Conservation (phyloP, 35 echinoderm and acorn worm species). For the Nesometra sesokonis region DNA sequence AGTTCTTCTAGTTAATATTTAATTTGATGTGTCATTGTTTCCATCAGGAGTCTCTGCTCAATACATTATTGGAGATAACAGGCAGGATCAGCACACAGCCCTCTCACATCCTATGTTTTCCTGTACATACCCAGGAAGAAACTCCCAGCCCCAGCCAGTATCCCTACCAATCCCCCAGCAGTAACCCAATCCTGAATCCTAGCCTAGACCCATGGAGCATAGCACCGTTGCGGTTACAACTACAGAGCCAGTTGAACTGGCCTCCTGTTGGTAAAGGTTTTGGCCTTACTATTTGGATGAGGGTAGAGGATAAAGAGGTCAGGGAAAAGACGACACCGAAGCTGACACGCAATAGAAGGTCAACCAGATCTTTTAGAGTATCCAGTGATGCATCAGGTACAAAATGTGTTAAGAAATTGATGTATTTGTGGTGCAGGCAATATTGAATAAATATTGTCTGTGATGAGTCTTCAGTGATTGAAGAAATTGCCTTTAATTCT, state of each 20-base stretch:
- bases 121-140: neutral
- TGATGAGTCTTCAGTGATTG: too few relatives aligned
- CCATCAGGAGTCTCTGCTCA: neutral
- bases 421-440: too few relatives aligned
- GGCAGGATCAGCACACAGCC: neutral
- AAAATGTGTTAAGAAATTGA: too few relatives aligned
- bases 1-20: too few relatives aligned
- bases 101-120: conserved; percentile 1
- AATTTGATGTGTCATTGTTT: neutral
- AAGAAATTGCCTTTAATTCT: too few relatives aligned
- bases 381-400: too few relatives aligned
- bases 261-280: conserved; percentile 50
- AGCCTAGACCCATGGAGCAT: conserved; percentile 28
- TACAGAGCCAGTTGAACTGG: conserved; percentile 44
- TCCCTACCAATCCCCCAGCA: neutral
- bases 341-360: neutral
- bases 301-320: conserved; percentile 42
- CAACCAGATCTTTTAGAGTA: neutral
- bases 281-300: conserved; percentile 62
- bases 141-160: neutral
- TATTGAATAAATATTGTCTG: too few relatives aligned
- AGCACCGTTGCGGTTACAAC: conserved; percentile 48
- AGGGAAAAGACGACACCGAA: neutral
- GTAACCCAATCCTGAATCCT: neutral
- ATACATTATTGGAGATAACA: neutral